Percentiles rank a stretch among this genome's conserved stretches.
phyloP scores from a whole-genome alignment of 2,113 vertebrate genomes.

The Hypocryptadius cinnamomeus region DNA sequence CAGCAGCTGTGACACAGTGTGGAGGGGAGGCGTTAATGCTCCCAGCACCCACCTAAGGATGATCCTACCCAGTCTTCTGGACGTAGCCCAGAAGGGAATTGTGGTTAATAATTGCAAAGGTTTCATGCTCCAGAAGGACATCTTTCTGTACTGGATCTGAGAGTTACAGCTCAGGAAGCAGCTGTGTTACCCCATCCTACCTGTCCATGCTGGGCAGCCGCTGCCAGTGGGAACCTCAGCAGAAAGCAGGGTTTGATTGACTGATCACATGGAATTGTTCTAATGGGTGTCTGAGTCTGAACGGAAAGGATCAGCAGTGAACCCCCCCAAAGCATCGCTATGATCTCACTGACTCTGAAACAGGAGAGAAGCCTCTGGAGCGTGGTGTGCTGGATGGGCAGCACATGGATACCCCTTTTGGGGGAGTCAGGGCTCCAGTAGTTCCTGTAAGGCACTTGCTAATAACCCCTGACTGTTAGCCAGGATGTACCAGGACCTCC shows the following conservation, averaged over 20 bases:
- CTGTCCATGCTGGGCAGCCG: not conserved
- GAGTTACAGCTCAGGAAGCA: fast-evolving
- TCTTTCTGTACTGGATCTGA: not conserved
- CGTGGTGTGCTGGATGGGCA: not conserved
- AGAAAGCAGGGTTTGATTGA: not conserved
- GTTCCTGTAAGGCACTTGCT: not conserved
- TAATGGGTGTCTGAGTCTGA: not conserved
- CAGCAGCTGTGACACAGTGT: not conserved
- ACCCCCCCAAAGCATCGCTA: not conserved
- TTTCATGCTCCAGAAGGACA: not conserved
- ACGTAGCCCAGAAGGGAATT: not conserved
- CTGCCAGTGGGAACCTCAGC: not conserved
- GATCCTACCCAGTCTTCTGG: not conserved
- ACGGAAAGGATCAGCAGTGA: not conserved
- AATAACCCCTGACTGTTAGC: not conserved
- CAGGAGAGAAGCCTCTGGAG: not conserved
- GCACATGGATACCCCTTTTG: not conserved
- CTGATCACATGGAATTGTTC: not conserved
- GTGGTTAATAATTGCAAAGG: not conserved
- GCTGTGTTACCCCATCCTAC: not conserved
- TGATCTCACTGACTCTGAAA: not conserved
- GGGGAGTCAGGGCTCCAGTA: not conserved
- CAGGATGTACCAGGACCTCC: not conserved
- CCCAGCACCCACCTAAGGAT: fast-evolving
- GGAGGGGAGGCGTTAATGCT: not conserved